Conservation (phyloP, 64 coral and sea anemone species). For the Anthopleura sola region DNA sequence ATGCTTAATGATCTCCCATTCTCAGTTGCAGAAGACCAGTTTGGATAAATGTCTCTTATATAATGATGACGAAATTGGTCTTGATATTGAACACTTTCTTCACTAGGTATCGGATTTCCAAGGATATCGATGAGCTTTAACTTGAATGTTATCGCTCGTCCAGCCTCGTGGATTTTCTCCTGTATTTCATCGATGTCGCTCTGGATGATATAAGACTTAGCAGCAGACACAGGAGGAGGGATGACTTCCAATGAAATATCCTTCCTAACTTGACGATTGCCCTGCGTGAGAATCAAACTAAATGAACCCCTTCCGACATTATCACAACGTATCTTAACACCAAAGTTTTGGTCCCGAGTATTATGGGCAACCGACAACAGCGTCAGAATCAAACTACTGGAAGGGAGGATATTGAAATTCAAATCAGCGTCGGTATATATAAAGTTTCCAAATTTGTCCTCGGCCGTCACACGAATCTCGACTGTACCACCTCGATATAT, state of each 20-base stretch:
- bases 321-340: neutral
- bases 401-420: neutral
- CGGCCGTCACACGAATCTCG: neutral
- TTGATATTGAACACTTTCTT: neutral
- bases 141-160: neutral
- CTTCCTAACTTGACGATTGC: neutral
- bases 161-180: neutral
- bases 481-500: neutral
- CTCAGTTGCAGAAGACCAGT: neutral
- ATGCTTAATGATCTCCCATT: neutral
- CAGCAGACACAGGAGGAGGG: neutral
- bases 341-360: neutral
- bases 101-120: neutral
- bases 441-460: neutral
- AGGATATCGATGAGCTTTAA: neutral
- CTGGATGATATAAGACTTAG: neutral
- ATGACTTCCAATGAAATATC: neutral
- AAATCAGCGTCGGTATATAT: neutral
- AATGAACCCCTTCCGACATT: neutral
- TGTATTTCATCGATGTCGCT: neutral
- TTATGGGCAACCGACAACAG: neutral
- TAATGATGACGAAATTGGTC: no score
- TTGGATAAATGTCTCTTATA: neutral
- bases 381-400: neutral
- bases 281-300: neutral